Conservation (phyloP, 1,140 invertebrate genomes). For the Rhysida immarginata region DNA sequence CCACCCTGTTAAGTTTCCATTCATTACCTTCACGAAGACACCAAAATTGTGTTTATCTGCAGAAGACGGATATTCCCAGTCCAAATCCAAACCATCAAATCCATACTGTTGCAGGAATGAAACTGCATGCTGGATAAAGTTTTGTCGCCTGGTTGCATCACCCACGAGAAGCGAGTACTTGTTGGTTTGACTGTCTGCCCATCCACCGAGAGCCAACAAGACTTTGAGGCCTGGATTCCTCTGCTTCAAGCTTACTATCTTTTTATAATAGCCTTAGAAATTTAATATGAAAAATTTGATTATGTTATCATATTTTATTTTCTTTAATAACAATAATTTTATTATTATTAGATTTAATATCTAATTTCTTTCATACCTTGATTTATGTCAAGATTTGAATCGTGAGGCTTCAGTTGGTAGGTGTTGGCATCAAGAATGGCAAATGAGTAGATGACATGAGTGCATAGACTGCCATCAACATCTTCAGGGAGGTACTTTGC, state of each 20-base stretch:
- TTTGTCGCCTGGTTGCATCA: slow-evolving; percentile 38
- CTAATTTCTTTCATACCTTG: too few relatives aligned
- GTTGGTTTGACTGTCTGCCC: slow-evolving; percentile 68
- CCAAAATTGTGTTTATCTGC: slow-evolving; percentile 64
- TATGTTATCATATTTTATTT: too few relatives aligned
- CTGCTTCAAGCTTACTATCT: slow-evolving; percentile 49
- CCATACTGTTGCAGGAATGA: slow-evolving; percentile 41
- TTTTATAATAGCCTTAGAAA: slow-evolving; percentile 39
- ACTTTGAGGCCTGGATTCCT: slow-evolving; percentile 54
- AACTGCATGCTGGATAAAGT: slow-evolving; percentile 47
- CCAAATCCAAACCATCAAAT: slow-evolving; percentile 64
- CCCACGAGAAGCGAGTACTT: slow-evolving; percentile 67
- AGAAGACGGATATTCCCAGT: slow-evolving; percentile 64
- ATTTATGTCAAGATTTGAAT: slow-evolving; percentile 31
- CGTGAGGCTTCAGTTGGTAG: slow-evolving; percentile 20
- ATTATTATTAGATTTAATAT: too few relatives aligned
- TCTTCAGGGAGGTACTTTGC: slow-evolving; percentile 26
- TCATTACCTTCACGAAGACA: slow-evolving; percentile 39
- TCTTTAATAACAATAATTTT: too few relatives aligned
- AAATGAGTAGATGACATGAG: slow-evolving; percentile 35
- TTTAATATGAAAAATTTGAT: too few relatives aligned
- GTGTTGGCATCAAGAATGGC: slow-evolving; percentile 23
- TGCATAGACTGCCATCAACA: slow-evolving; percentile 31
- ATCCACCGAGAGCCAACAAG: slow-evolving; percentile 64
- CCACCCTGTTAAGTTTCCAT: too few relatives aligned